A percentile compares a stretch with the other conserved stretches of the same genome.
phyloP scores from a whole-genome alignment of 2,797 vertebrate genomes.

The Graptemys geographica region DNA sequence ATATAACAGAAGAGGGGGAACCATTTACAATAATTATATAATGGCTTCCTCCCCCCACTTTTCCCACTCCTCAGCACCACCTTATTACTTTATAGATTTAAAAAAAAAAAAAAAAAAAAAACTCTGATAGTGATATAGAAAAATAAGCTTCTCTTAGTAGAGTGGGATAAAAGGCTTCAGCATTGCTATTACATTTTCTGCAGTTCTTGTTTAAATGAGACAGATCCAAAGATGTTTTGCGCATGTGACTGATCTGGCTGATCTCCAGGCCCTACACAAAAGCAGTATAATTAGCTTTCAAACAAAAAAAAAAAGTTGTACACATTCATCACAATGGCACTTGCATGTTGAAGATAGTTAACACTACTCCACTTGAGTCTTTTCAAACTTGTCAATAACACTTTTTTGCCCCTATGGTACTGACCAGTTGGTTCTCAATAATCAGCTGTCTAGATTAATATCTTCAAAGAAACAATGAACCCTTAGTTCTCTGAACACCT shows the following conservation, averaged over 20 bases:
- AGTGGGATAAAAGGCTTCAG: constrained; percentile 50
- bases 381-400: constrained; percentile 64
- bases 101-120: not conserved
- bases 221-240: constrained; percentile 53
- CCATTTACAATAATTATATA: constrained; percentile 32
- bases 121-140: constrained; percentile 16
- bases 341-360: constrained; percentile 65
- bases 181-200: constrained; percentile 36
- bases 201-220: constrained; percentile 53
- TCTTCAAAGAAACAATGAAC: constrained; percentile 67
- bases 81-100: constrained; percentile 27
- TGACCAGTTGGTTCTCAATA: constrained; percentile 27
- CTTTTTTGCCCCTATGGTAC: constrained; percentile 24
- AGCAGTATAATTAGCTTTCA: constrained; percentile 79
- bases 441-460: constrained; percentile 30
- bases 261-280: constrained; percentile 78
- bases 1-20: not conserved
- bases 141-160: constrained; percentile 74
- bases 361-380: constrained; percentile 60
- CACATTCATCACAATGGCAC: constrained; percentile 75
- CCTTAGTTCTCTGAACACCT: not conserved
- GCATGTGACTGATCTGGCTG: constrained; percentile 73
- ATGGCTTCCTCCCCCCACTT: not conserved
- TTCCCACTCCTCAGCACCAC: not conserved
- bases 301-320: constrained; percentile 78